Evolutionary conservation across 2,888 invertebrate genomes (phyloP).

Genomic region (Mythimna vitellina): DNA sequence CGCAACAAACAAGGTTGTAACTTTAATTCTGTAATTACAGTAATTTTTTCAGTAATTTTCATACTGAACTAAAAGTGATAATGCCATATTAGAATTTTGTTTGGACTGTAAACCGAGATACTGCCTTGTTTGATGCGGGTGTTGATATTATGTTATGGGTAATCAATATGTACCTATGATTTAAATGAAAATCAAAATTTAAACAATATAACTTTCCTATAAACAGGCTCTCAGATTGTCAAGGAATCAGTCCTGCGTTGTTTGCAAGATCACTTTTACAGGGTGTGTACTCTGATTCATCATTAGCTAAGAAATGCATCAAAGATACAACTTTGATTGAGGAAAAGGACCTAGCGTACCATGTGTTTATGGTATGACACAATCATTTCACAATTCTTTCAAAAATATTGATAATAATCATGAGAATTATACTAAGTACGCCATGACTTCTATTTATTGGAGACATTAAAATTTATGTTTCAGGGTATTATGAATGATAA

Average conservation of each 20-base stretch:
- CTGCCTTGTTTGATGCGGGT: too few relatives aligned
- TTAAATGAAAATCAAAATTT: background rate
- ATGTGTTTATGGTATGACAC: conserved; percentile 93
- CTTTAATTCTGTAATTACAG: too few relatives aligned
- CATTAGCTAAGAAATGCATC: conserved; percentile 89
- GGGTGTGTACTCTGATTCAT: conserved; percentile 84
- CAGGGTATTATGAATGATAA: conserved; percentile 95
- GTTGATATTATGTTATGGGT: background rate
- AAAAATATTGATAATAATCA: background rate
- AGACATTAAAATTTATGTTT: conserved; percentile 69
- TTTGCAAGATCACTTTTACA: conserved; percentile 87
- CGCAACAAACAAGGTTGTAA: too few relatives aligned
- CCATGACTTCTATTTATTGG: too few relatives aligned
- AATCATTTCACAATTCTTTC: background rate
- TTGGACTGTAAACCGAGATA: too few relatives aligned
- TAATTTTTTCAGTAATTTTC: too few relatives aligned
- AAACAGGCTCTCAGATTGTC: conserved; percentile 82
- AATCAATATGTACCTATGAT: background rate
- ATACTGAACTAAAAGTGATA: too few relatives aligned
- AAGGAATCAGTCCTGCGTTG: conserved; percentile 85
- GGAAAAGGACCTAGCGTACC: conserved; percentile 93
- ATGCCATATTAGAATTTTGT: too few relatives aligned
- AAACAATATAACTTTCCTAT: background rate
- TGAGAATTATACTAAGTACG: too few relatives aligned
- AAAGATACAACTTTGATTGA: conserved; percentile 94